Conservation (phyloP, 2,797 vertebrate genomes). For the Mus minutoides region DNA sequence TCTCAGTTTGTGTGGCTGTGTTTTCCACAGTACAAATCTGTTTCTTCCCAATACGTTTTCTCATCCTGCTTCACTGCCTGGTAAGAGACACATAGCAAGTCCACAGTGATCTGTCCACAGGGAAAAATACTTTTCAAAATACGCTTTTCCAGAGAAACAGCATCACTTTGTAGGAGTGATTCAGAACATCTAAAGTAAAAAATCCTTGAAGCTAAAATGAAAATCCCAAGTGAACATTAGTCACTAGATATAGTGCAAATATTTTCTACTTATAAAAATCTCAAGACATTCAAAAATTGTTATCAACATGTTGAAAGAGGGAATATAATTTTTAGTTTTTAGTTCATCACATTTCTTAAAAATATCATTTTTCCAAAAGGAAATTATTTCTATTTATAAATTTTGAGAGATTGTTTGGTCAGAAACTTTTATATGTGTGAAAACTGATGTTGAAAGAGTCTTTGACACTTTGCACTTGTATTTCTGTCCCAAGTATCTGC, state of each 20-base stretch:
- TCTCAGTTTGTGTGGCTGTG: not conserved
- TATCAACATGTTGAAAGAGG: slow-evolving; percentile 47
- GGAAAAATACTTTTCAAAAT: slow-evolving; percentile 33
- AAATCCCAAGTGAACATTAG: slow-evolving; percentile 62
- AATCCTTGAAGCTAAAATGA: slow-evolving; percentile 49
- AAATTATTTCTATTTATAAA: slow-evolving; percentile 62
- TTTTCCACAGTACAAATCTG: not conserved
- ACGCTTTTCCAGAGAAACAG: not conserved
- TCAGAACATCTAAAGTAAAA: slow-evolving; percentile 37
- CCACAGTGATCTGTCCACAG: not conserved
- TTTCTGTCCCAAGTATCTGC: slow-evolving; percentile 31
- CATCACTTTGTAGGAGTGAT: slow-evolving; percentile 48
- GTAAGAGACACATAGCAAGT: slow-evolving; percentile 1
- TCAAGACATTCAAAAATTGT: slow-evolving; percentile 30
- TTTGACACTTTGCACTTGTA: slow-evolving; percentile 47
- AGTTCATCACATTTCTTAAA: slow-evolving; percentile 60
- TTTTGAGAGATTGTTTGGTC: slow-evolving; percentile 53
- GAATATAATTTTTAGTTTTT: slow-evolving; percentile 24
- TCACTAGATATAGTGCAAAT: slow-evolving; percentile 13
- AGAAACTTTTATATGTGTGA: slow-evolving; percentile 37
- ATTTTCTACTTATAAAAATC: slow-evolving; percentile 59
- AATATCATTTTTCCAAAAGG: slow-evolving; percentile 47
- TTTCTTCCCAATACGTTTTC: not conserved
- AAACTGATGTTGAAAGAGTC: slow-evolving; percentile 37
- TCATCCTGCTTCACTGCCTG: slow-evolving; percentile 12